Evolutionary conservation across 2,888 invertebrate genomes (phyloP).

Genomic region (Mellilla xanthometata): DNA sequence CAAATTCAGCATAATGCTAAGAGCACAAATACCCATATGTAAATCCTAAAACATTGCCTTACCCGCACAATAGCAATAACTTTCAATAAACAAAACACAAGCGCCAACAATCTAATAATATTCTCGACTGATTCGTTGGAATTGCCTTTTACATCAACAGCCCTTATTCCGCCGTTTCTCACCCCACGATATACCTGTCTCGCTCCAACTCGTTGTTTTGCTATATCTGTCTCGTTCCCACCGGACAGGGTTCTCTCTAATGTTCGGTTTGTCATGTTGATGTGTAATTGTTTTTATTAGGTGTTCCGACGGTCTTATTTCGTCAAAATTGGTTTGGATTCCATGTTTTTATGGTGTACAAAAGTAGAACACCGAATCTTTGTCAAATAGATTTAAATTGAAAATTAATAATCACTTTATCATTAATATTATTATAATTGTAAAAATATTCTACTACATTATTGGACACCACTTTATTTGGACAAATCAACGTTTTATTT

Average conservation of each 20-base stretch:
- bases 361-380: too few species aligned
- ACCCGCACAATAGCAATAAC: neutral
- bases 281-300: constrained; percentile 18
- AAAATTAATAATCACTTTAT: too few species aligned
- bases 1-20: too few species aligned
- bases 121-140: constrained; percentile 41
- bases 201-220: constrained; percentile 21
- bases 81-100: constrained; percentile 24
- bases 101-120: constrained; percentile 37
- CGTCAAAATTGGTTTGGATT: too few species aligned
- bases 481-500: too few species aligned
- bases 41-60: constrained; percentile 2
- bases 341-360: too few species aligned
- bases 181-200: constrained; percentile 34
- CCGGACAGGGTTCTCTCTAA: constrained; percentile 14
- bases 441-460: too few species aligned
- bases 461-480: too few species aligned
- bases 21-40: too few species aligned
- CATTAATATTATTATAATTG: too few species aligned
- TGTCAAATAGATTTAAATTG: too few species aligned
- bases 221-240: constrained; percentile 22
- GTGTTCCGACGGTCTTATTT: constrained; percentile 1
- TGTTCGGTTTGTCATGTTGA: constrained; percentile 9
- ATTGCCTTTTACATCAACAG: constrained; percentile 45
- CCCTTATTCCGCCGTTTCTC: constrained; percentile 38